phyloP scores from a whole-genome alignment of 2,888 invertebrate species.

The Agrotis clavis region DNA sequence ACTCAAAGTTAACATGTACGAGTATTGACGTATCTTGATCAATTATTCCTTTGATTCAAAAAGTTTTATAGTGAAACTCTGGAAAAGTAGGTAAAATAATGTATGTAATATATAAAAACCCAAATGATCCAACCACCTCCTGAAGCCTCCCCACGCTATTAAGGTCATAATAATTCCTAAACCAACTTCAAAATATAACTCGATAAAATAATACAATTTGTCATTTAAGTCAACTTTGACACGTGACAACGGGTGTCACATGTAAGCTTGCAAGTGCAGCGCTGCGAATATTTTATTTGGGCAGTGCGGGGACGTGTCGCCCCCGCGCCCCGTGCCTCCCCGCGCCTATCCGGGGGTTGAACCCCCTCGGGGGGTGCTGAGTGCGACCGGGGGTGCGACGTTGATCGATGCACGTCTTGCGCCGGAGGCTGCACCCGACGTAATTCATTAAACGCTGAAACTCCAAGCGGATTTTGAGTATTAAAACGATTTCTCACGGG shows the following conservation, averaged over 20 bases:
- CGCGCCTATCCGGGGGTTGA: slow-evolving; percentile 79
- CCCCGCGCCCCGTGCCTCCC: slow-evolving; percentile 83
- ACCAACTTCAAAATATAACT: slow-evolving; percentile 10
- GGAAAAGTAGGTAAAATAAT: not conserved
- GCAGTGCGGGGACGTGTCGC: slow-evolving; percentile 83
- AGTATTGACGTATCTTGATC: not conserved
- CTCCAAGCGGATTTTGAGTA: slow-evolving; percentile 91
- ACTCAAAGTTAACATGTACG: not conserved
- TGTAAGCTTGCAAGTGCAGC: slow-evolving; percentile 82
- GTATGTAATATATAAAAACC: not conserved
- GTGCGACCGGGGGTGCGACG: slow-evolving; percentile 83
- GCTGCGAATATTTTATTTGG: slow-evolving; percentile 90
- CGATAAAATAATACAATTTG: slow-evolving; percentile 43
- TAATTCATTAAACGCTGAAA: slow-evolving; percentile 91
- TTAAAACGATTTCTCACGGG: slow-evolving; percentile 91
- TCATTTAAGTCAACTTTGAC: slow-evolving; percentile 70
- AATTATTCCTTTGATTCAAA: not conserved
- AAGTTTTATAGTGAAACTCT: not conserved
- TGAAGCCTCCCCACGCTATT: not conserved
- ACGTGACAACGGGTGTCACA: slow-evolving; percentile 80
- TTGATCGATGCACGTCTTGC: slow-evolving; percentile 93
- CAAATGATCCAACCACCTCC: not conserved
- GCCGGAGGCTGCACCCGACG: slow-evolving; percentile 91
- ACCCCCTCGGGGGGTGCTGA: slow-evolving; percentile 67
- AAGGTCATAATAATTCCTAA: not conserved